Evolutionary conservation across 1,140 invertebrate species (phyloP), one percentile per base, ranked within the genome.

Genomic region (Patella vulgata): DNA sequence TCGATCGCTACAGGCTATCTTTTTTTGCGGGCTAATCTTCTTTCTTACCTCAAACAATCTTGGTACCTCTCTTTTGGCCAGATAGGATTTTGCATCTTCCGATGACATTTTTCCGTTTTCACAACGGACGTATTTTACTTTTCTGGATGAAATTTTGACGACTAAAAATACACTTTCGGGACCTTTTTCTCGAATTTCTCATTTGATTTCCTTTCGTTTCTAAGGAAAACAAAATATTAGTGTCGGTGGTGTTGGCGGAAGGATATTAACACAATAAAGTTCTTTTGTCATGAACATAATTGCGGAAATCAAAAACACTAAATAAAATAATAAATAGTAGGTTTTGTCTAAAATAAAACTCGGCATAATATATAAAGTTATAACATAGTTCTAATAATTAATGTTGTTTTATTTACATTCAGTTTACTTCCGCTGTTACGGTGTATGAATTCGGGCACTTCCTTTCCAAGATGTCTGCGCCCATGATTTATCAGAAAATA

Each of bases 1-100:
- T n/a, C n/a, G n/a, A n/a, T n/a, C n/a, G n/a, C n/a, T n/a, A n/a
- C n/a, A n/a, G n/a, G n/a, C n/a, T n/a, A n/a, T n/a, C n/a, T n/a
- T n/a, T n/a, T n/a, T n/a, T n/a, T n/a, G n/a, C n/a, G n/a, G n/a
- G n/a, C n/a, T n/a, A n/a, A n/a, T n/a, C n/a, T n/a, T n/a, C n/a
- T n/a, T 53, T 52, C 71, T 73, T 68, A 84, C 82, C 73, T 85
- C 83, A 74, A 85, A 84, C 33, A 85, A 71, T 54, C 79, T 76
- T 52, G 83, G 82, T 27, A 85, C 79, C 55, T 83, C 73, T 60
- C 80, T 68, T 56, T 73, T 77, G 36, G 82, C 68, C 27, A 85
- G 69, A 63, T 85, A 85, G 12, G 73, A 64, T 63, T 84, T 85
- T 17, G 83, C 82, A 73, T 84, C 82, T 56, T 80, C 77, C 39